phyloP scores from a whole-genome alignment of 2,113 vertebrate genomes.

The Canis aureus region DNA sequence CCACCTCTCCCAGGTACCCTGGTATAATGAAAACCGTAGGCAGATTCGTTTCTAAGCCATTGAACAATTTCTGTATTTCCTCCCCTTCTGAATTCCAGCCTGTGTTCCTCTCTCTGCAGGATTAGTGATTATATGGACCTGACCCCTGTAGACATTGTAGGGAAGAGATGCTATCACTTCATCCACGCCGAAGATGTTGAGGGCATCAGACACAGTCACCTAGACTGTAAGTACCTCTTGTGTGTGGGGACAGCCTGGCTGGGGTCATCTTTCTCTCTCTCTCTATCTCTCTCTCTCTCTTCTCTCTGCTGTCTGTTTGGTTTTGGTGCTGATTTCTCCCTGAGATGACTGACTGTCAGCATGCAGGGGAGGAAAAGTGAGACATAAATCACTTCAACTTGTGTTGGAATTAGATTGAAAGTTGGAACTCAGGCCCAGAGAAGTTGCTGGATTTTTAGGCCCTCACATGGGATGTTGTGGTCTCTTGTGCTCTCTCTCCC shows the following conservation, averaged over 20 bases:
- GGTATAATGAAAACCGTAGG: slow-evolving; percentile 30
- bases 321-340: neutral
- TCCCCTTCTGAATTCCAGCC: slow-evolving; percentile 75
- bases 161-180: slow-evolving; percentile 99
- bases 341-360: neutral
- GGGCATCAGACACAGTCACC: slow-evolving; percentile 96
- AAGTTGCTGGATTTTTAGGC: slow-evolving; percentile 38
- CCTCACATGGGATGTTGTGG: neutral
- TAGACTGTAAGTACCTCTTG: slow-evolving; percentile 95
- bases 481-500: neutral
- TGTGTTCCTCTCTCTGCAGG: slow-evolving; percentile 87
- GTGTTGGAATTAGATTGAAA: slow-evolving; percentile 48
- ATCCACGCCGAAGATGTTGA: slow-evolving; percentile 99
- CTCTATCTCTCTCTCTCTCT: too few species aligned
- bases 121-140: slow-evolving; percentile 99
- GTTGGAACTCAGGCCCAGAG: slow-evolving; percentile 5
- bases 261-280: neutral
- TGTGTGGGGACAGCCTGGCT: slow-evolving; percentile 17
- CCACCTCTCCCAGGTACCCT: neutral
- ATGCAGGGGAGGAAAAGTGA: slow-evolving; percentile 10
- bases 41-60: slow-evolving; percentile 54
- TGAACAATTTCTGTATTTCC: slow-evolving; percentile 59
- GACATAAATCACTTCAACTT: slow-evolving; percentile 63
- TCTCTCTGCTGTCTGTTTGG: neutral
- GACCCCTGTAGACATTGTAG: slow-evolving; percentile 97